Percentiles rank a stretch among this genome's conserved stretches.
These are phyloP conservation scores for Dichetophora obliterata DNA, from an alignment of 2,888 invertebrate species.

Conservation along the genomic window DNA sequence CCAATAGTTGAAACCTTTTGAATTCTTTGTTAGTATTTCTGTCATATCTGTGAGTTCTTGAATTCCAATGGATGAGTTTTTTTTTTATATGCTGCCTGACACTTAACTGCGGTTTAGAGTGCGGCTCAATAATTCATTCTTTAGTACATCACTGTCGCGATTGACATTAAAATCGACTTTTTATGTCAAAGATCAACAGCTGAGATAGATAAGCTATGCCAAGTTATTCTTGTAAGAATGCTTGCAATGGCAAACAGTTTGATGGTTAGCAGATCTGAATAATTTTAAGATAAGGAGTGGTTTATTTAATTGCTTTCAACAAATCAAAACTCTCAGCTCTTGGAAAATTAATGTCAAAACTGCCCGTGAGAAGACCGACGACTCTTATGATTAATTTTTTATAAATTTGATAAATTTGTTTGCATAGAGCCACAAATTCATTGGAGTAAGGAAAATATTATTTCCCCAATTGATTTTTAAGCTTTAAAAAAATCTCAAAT, in stretches of 20 bases:
- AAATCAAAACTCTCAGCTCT: neutral
- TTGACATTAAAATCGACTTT: conserved; percentile 10
- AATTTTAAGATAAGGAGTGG: neutral
- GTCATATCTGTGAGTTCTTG: neutral
- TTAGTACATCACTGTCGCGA: neutral
- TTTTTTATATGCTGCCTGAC: neutral
- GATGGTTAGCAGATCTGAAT: no score
- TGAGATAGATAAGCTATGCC: conserved; percentile 6
- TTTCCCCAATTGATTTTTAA: no score
- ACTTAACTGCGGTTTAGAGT: neutral
- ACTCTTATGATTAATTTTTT: neutral
- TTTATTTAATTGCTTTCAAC: neutral
- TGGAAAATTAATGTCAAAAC: neutral
- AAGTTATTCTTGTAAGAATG: neutral
- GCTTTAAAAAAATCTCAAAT: no score
- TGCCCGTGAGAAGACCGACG: neutral
- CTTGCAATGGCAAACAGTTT: neutral
- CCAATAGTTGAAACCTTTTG: neutral
- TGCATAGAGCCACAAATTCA: no score
- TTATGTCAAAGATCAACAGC: conserved; percentile 23
- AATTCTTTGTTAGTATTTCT: neutral
- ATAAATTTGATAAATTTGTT: no score
- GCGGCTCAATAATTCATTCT: neutral
- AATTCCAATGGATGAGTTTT: neutral
- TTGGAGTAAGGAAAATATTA: no score